phyloP scores from a whole-genome alignment of 2,113 vertebrate genomes.

The Noturus placidus region DNA sequence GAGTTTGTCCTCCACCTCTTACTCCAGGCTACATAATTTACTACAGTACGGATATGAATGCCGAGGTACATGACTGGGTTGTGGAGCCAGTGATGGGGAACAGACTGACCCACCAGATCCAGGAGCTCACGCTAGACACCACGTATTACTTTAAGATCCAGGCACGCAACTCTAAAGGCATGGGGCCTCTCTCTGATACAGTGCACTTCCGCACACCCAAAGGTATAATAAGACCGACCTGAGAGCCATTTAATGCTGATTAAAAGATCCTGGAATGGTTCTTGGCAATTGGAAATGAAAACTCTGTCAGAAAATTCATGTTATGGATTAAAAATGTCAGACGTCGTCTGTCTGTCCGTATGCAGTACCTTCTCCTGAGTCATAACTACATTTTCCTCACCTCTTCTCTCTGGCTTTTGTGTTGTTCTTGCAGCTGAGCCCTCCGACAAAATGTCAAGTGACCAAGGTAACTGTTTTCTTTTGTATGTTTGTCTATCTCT shows the following conservation, averaged over 20 bases:
- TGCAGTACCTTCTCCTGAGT: neutral
- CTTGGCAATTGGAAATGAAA: neutral
- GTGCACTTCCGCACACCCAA: constrained; percentile 96
- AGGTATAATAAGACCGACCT: constrained; percentile 70
- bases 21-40: constrained; percentile 94
- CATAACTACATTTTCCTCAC: constrained; percentile 52
- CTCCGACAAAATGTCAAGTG: constrained; percentile 99
- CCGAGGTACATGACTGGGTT: constrained; percentile 97
- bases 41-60: constrained; percentile 95
- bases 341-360: too few relatives aligned
- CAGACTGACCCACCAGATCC: constrained; percentile 95
- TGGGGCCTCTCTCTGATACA: constrained; percentile 97
- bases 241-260: neutral
- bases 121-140: constrained; percentile 94
- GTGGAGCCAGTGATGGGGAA: constrained; percentile 96
- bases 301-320: neutral
- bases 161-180: constrained; percentile 97
- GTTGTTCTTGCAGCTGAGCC: constrained; percentile 86
- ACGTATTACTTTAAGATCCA: constrained; percentile 98
- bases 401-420: constrained; percentile 68
- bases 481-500: neutral
- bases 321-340: neutral
- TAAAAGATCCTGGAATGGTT: neutral
- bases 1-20: neutral
- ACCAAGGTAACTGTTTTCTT: constrained; percentile 90